Conservation (phyloP, 2,113 vertebrate genomes). For the Pachycephala philippinensis region DNA sequence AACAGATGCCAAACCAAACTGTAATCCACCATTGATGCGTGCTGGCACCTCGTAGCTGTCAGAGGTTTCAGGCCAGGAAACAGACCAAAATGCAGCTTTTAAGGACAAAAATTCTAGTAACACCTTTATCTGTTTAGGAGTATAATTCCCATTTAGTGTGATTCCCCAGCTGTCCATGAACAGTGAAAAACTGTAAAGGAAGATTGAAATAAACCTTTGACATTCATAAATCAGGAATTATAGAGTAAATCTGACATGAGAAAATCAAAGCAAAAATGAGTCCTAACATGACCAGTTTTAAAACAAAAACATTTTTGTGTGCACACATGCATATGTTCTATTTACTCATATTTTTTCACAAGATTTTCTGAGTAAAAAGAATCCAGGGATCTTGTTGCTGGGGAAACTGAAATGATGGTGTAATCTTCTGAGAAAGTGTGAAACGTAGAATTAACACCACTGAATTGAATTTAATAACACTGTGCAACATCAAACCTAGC, state of each 20-base stretch:
- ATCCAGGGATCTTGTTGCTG: background rate
- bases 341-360: constrained; percentile 26
- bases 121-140: background rate
- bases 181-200: background rate
- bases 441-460: constrained; percentile 69
- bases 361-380: background rate
- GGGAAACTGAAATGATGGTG: constrained; percentile 51
- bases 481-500: constrained; percentile 22
- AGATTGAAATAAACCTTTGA: background rate
- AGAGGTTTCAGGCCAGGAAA: background rate
- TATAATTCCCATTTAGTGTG: background rate
- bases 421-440: constrained; percentile 55
- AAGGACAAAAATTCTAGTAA: background rate
- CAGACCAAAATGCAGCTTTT: background rate
- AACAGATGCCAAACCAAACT: background rate
- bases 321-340: rapidly evolving
- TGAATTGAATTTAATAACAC: constrained; percentile 67
- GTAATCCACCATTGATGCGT: background rate
- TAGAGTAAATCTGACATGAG: background rate
- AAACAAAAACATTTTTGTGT: background rate
- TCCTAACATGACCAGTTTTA: background rate
- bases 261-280: background rate
- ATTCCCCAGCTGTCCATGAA: background rate
- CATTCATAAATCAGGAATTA: background rate
- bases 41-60: background rate